Evolutionary conservation across 2,797 vertebrate species (phyloP).

Genomic region (Sebastes baramenuke): DNA sequence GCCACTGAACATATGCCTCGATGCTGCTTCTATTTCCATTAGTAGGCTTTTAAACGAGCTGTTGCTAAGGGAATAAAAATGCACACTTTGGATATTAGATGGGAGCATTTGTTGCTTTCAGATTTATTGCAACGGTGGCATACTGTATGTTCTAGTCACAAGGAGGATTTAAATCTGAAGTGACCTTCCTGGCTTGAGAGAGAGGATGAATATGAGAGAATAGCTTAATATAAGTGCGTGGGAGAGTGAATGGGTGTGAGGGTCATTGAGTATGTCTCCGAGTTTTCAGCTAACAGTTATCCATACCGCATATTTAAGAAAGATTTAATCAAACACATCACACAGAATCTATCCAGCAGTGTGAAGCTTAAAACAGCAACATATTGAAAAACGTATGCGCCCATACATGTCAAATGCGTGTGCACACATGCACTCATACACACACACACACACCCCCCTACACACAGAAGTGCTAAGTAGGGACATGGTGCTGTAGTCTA

Average conservation of each 20-base stretch:
- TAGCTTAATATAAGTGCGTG: slow-evolving; percentile 51
- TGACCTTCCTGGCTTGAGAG: slow-evolving; percentile 62
- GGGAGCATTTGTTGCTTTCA: slow-evolving; percentile 68
- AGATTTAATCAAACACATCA: slow-evolving; percentile 11
- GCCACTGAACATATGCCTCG: slow-evolving; percentile 30
- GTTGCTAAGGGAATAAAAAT: slow-evolving; percentile 54
- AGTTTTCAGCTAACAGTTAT: slow-evolving; percentile 23
- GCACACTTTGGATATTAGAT: slow-evolving; percentile 72
- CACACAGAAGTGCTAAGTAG: slow-evolving; percentile 54
- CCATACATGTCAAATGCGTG: slow-evolving; percentile 27
- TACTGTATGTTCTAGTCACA: slow-evolving; percentile 56
- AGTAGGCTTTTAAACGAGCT: slow-evolving; percentile 61
- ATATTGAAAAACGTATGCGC: not conserved
- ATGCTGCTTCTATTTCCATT: slow-evolving; percentile 54
- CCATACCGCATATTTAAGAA: slow-evolving; percentile 26
- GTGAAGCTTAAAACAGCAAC: not conserved
- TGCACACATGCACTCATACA: not conserved
- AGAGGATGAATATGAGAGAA: slow-evolving; percentile 59
- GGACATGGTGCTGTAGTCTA: slow-evolving; percentile 57
- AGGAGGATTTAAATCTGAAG: slow-evolving; percentile 72
- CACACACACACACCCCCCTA: not conserved
- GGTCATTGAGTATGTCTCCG: slow-evolving; percentile 37
- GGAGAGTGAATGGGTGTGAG: slow-evolving; percentile 43
- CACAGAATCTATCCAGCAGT: not conserved
- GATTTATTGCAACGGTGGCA: slow-evolving; percentile 66